Evolutionary conservation across 2,888 invertebrate species (phyloP), one percentile per base, ranked within the genome.

Genomic region (Halocaridina rubra): DNA sequence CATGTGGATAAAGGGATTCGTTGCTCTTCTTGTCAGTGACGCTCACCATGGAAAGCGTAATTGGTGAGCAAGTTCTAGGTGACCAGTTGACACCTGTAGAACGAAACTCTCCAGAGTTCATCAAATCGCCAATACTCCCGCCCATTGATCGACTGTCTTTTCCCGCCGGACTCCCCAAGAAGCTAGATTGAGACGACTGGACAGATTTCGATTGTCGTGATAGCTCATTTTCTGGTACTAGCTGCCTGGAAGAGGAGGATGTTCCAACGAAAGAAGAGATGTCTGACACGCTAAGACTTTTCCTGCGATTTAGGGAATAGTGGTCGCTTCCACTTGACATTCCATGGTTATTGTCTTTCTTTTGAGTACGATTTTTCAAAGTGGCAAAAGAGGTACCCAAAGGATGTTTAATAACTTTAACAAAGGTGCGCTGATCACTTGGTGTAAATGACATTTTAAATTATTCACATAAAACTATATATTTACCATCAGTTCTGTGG

Each of bases 61-160:
- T 87, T 30, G 87, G 87, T n/a, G 87, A 87, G 57, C 81, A 78
- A n/a, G 84, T 81, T 7, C 87, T 71, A 16, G 84, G 64, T 3
- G 87, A 85, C 85, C 85, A 85, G 24, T 79, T 59, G 33, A 61
- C 76, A 13, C 85, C 81, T n/a, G 75, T 61, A 13, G 75, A 53
- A 7, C 78, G 80, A 32, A 87, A 87, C 33, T 87, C 84, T 1
- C 84, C 84, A 2, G 87, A 87, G 64, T 95, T 95, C 95, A 95
- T 95, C 89, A 95, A 91, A 90, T 96, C 95, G 2, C 95, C 95
- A 71, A 95, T 95, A 89, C 95, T 95, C 22, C 94, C 94, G 0
- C 91, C 89, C 7, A 32, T 61, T 22, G 80, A 80, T 24, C 22
- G 59, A n/a, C 76, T 30, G 3, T 27, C 22, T 19, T 19, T 53